A percentile compares a stretch with the other conserved stretches of the same genome.
Conservation (phyloP, 2,113 vertebrate species). For the Ellobius talpinus region DNA sequence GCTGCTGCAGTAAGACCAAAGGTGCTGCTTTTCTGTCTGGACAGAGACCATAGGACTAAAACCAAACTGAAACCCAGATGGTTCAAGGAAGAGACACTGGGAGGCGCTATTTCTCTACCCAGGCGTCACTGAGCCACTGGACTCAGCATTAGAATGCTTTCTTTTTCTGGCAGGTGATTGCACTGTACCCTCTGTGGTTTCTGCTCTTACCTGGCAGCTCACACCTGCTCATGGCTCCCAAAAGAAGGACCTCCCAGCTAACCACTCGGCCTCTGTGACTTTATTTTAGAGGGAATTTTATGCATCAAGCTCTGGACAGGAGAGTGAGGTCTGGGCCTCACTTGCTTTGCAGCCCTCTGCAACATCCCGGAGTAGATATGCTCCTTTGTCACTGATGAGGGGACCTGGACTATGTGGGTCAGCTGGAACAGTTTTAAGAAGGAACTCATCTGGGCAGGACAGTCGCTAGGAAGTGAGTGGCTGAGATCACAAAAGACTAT, state of each 20-base stretch:
- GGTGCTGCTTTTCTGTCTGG: accelerated
- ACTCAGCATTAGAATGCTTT: background rate
- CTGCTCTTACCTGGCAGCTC: background rate
- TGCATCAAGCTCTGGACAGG: background rate
- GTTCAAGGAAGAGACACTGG: background rate
- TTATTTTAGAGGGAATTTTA: slow-evolving; percentile 13
- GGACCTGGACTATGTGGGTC: background rate
- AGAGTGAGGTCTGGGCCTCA: background rate
- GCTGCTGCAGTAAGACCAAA: background rate
- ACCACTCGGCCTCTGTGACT: background rate
- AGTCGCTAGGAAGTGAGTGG: background rate
- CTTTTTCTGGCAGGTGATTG: background rate
- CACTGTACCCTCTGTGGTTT: background rate
- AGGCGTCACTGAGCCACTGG: background rate
- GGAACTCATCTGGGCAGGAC: background rate
- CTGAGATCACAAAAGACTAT: background rate
- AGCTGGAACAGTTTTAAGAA: background rate
- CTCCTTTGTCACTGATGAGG: too few species aligned
- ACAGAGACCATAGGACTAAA: background rate
- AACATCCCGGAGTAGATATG: too few species aligned
- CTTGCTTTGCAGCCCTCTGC: background rate
- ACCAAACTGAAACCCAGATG: background rate
- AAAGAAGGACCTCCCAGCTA: background rate
- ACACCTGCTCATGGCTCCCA: background rate
- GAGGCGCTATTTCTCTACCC: slow-evolving; percentile 43